Percentiles rank a stretch among this genome's conserved stretches.
These are phyloP conservation scores for Papilio aristodemus DNA, from an alignment of 1,140 invertebrate genomes.

Conservation along the genomic window DNA sequence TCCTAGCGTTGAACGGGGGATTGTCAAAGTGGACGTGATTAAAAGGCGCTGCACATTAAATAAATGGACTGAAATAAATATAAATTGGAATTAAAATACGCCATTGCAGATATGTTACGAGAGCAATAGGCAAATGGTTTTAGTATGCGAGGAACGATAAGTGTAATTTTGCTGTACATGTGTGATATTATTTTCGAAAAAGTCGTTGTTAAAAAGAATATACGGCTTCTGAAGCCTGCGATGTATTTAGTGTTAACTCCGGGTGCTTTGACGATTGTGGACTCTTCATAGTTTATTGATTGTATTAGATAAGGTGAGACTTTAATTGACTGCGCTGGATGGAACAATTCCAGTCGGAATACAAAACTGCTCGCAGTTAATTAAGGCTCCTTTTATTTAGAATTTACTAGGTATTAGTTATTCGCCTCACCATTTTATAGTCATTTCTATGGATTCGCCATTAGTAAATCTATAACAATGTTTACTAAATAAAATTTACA, in stretches of 20 bases:
- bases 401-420: conserved; percentile 72
- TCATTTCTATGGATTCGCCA: conserved; percentile 52
- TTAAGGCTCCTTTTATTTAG: conserved; percentile 65
- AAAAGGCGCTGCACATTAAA: conserved; percentile 73
- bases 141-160: conserved; percentile 57
- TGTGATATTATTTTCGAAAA: conserved; percentile 79
- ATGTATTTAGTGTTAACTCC: conserved; percentile 77
- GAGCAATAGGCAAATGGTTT: conserved; percentile 45
- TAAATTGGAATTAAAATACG: conserved; percentile 44
- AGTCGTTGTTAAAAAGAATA: conserved; percentile 63
- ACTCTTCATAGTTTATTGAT: conserved; percentile 76
- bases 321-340: conserved; percentile 58
- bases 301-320: conserved; percentile 69
- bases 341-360: conserved; percentile 2
- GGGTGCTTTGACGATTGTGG: conserved; percentile 80
- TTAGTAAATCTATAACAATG: conserved; percentile 57
- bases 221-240: conserved; percentile 74
- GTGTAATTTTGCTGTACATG: conserved; percentile 73
- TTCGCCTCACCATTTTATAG: conserved; percentile 64
- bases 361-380: conserved; percentile 50
- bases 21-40: conserved; percentile 73
- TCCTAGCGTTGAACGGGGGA: conserved; percentile 64
- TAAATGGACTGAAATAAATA: conserved; percentile 60
- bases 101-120: conserved; percentile 59
- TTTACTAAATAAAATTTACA: conserved; percentile 55